Percentiles rank a stretch among this genome's conserved stretches.
These are phyloP conservation scores for Micromys minutus DNA, from an alignment of 2,113 vertebrate genomes.

Conservation along the genomic window DNA sequence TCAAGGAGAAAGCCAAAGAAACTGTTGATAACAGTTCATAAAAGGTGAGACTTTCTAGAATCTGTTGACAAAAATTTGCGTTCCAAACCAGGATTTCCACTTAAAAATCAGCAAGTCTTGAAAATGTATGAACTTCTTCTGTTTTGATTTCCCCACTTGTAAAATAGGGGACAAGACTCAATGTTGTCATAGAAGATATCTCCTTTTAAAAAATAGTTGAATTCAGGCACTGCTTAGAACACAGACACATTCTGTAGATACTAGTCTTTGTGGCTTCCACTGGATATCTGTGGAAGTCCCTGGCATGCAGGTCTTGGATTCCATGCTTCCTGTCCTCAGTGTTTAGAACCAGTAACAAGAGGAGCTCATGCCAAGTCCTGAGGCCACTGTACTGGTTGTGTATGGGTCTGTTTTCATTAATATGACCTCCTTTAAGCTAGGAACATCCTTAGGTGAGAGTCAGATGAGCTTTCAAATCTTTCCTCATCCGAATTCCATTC, in stretches of 20 bases:
- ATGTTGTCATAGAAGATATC: not conserved
- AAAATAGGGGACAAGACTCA: not conserved
- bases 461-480: not conserved
- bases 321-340: not conserved
- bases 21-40: not conserved
- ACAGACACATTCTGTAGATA: not conserved
- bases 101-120: not conserved
- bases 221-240: not conserved
- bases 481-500: not conserved
- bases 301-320: not conserved
- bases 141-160: not conserved
- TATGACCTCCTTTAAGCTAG: not conserved
- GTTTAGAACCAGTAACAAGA: not conserved
- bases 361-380: too few relatives aligned
- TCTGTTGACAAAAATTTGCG: not conserved
- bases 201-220: not conserved
- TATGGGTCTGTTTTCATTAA: not conserved
- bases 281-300: not conserved
- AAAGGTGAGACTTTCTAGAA: not conserved
- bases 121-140: not conserved
- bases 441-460: not conserved
- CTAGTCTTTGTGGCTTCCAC: not conserved
- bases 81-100: conserved; percentile 21
- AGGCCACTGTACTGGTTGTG: not conserved
- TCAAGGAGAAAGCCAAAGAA: not conserved